These are phyloP conservation scores for Amphipoea lucens DNA, from an alignment of 2,888 invertebrate species.

Conservation along the genomic window DNA sequence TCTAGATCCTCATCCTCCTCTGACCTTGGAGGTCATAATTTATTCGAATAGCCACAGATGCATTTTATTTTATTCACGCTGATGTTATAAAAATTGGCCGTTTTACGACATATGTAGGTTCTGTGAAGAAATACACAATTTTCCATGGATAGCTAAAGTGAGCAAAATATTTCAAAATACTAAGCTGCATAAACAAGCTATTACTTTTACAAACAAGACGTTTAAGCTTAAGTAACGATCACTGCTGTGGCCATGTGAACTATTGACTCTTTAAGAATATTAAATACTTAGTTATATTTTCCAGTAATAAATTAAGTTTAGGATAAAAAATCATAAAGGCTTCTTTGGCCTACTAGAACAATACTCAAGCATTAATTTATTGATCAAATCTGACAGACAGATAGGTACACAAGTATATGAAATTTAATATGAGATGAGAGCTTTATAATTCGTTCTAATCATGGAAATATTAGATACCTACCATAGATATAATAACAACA, in stretches of 20 bases:
- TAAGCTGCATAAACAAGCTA: conserved; percentile 2
- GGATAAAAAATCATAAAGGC: background rate
- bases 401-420: background rate
- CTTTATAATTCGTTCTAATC: too few relatives aligned
- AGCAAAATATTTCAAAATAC: conserved; percentile 39
- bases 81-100: conserved; percentile 6
- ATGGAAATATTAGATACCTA: background rate
- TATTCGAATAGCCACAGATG: conserved; percentile 22
- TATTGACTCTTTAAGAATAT: conserved; percentile 26
- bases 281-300: background rate
- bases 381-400: background rate
- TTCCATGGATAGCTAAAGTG: conserved; percentile 23
- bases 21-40: conserved; percentile 64
- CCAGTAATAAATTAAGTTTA: background rate
- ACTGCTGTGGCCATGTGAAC: conserved; percentile 16
- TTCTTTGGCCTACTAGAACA: background rate
- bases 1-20: conserved; percentile 66
- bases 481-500: background rate
- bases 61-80: conserved; percentile 47
- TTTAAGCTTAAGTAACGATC: conserved; percentile 24
- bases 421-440: background rate
- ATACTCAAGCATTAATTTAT: background rate
- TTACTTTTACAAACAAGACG: conserved; percentile 15
- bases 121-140: conserved; percentile 27
- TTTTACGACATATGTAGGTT: conserved; percentile 10